Conservation (phyloP, 2,888 invertebrate species). For the Ptilodon capucinus region DNA sequence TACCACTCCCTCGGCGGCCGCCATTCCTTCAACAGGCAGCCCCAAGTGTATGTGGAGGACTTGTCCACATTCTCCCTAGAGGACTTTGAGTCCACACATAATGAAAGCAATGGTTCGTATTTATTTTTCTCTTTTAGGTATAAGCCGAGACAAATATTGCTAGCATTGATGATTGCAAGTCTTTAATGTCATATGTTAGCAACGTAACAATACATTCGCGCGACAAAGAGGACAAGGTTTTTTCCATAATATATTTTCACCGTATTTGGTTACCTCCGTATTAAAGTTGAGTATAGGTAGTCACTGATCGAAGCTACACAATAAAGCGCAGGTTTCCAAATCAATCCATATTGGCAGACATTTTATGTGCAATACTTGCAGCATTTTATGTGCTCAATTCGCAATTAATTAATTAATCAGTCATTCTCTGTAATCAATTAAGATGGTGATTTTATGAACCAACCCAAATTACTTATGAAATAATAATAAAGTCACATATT, state of each 20-base stretch:
- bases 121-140: not conserved
- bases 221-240: too few species aligned
- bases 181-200: not conserved
- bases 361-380: not conserved
- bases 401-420: not conserved
- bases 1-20: constrained; percentile 76
- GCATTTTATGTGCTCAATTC: not conserved
- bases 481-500: not conserved
- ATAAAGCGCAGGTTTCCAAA: not conserved
- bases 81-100: constrained; percentile 71
- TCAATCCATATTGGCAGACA: not conserved
- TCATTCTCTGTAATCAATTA: not conserved
- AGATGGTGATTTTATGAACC: not conserved
- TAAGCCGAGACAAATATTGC: too few species aligned
- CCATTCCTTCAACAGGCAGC: constrained; percentile 66
- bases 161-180: too few species aligned
- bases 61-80: constrained; percentile 69
- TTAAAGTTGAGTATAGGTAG: too few species aligned
- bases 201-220: not conserved
- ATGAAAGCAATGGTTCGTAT: constrained; percentile 71
- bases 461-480: not conserved
- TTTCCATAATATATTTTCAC: too few species aligned
- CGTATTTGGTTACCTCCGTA: too few species aligned
- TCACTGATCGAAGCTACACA: not conserved
- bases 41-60: constrained; percentile 76